Base-by-base conservation (phyloP, 1,140 invertebrate species). In the Euwallacea fornicatus region DNA sequence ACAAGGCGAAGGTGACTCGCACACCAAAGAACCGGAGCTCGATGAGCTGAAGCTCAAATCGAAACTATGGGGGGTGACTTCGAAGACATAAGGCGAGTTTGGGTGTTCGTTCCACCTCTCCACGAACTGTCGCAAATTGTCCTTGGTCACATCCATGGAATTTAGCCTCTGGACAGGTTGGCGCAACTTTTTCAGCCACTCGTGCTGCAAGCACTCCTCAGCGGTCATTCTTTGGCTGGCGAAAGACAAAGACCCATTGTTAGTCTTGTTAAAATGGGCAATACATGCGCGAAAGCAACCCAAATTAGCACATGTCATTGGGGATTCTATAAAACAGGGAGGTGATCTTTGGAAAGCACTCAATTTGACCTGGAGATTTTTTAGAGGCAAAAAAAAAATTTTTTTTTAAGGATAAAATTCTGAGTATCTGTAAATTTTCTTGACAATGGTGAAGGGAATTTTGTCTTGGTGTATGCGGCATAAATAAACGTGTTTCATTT, bases 71-170 rank as follows among this genome's bases (percentile, higher is more conserved):
- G 83, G 82, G 1, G 85, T 84, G 74, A 89, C 88, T 75, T 93
- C 91, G 76, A 93, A 90, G 8, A 90, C 83, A 77, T 94, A 94
- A 0, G 93, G 92, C 33, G 91, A 93, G 77, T 93, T 90, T 0
- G 91, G 91, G 81, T 93, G 91, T 74, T 93, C 91, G 68, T 90
- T 88, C 92, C 93, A 95, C 56, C 92, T 85, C 76, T 93, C 92
- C n/a, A 95, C 93, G 82, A 94, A 94, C 73, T 89, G 83, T 71
- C 88, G 85, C 11, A 95, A 84, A 81, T 95, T 94, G 77, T 93
- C 92, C 83, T 95, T 94, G n/a, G 93, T 87, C 63, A 90, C 84
- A 76, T 93, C 92, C 76, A 94, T 84, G 72, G 90, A 88, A 47
- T 77, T 75, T 72, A 82, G 80, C 47, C 75, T 75, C 15, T 73